These are phyloP conservation scores for Peromyscus nudipes DNA, from an alignment of 2,797 vertebrate genomes.

Conservation along the genomic window DNA sequence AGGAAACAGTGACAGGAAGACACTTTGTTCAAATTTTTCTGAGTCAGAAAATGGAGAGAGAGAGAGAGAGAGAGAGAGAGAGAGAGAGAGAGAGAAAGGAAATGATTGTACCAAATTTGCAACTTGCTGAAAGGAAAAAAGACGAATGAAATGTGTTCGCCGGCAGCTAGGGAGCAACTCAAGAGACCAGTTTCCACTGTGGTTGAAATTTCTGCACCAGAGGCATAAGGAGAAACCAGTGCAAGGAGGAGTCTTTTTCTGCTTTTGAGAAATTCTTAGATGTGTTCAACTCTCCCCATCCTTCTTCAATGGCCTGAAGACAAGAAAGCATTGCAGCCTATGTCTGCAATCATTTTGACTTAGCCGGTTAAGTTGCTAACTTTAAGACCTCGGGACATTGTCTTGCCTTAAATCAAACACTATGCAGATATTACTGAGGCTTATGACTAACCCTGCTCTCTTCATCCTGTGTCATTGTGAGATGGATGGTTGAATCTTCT, in stretches of 20 bases:
- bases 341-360: background rate
- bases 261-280: constrained; percentile 61
- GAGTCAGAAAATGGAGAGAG: background rate
- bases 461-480: background rate
- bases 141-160: background rate
- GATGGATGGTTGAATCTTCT: background rate
- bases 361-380: background rate
- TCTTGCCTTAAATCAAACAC: background rate
- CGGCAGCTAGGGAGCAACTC: background rate
- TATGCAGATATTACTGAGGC: background rate
- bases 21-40: constrained; percentile 58
- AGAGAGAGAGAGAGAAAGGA: background rate
- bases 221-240: background rate
- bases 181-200: background rate
- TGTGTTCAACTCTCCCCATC: background rate
- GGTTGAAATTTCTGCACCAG: constrained; percentile 14
- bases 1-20: constrained; percentile 75
- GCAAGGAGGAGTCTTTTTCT: background rate
- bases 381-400: background rate
- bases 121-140: background rate
- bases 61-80: background rate
- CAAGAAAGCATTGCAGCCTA: background rate
- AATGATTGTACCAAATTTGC: background rate
- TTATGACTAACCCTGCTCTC: background rate
- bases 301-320: constrained; percentile 29